Evolutionary conservation across 2,888 invertebrate genomes (phyloP).

Genomic region (Pollenia angustigena): DNA sequence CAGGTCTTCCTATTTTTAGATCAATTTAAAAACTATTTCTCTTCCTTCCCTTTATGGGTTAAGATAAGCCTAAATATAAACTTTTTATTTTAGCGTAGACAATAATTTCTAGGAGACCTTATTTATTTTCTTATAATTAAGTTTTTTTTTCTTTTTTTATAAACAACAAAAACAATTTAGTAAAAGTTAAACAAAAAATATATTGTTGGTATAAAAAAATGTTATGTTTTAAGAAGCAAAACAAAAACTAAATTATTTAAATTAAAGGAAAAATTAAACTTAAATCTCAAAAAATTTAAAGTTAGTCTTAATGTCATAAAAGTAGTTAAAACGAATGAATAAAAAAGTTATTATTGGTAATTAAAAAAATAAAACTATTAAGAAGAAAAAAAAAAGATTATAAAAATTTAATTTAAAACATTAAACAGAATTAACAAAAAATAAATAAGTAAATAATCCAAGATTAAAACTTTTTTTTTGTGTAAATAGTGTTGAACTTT

Average conservation of each 20-base stretch:
- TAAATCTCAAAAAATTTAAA: constrained; percentile 37
- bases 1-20: too few relatives aligned
- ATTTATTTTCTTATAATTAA: constrained; percentile 42
- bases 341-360: constrained; percentile 64
- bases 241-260: constrained; percentile 12
- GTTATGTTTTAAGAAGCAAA: constrained; percentile 63
- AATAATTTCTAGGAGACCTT: constrained; percentile 68
- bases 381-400: constrained; percentile 11
- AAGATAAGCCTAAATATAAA: constrained; percentile 27
- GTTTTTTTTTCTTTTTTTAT: constrained; percentile 47
- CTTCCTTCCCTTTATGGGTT: constrained; percentile 38
- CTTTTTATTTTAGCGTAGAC: constrained; percentile 63
- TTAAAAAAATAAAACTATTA: too few relatives aligned
- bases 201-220: constrained; percentile 68
- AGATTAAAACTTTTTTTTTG: constrained; percentile 54
- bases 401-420: constrained; percentile 56
- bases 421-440: constrained; percentile 44
- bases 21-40: not conserved
- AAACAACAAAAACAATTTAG: constrained; percentile 38
- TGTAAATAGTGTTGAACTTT: constrained; percentile 72
- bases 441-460: constrained; percentile 15
- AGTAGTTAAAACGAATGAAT: constrained; percentile 63
- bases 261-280: constrained; percentile 40
- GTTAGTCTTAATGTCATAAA: constrained; percentile 64
- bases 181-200: constrained; percentile 52